Conservation (phyloP, 2,113 vertebrate species). For the Todiramphus saurophagus region DNA sequence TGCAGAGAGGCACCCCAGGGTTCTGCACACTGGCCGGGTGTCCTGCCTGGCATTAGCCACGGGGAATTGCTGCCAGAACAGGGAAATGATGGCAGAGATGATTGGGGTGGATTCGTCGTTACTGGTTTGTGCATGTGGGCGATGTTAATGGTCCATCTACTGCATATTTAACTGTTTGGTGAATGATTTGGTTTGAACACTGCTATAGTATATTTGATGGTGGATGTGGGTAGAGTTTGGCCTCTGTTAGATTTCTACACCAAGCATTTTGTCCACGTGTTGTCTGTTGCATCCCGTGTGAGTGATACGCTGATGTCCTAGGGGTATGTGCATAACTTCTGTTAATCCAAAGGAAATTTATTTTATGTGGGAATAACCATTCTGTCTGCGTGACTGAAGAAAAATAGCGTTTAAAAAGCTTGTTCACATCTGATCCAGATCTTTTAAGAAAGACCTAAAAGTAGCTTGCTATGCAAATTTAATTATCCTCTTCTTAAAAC, state of each 20-base stretch:
- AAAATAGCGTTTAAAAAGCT: background rate
- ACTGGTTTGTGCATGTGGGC: background rate
- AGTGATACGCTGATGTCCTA: background rate
- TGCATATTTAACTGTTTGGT: too few species aligned
- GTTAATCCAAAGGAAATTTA: background rate
- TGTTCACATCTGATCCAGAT: background rate
- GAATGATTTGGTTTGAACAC: background rate
- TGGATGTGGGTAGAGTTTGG: background rate
- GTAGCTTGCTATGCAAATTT: background rate
- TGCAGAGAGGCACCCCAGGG: background rate
- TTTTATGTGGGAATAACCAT: background rate
- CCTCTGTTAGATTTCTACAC: background rate
- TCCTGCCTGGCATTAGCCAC: background rate
- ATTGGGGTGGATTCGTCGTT: background rate
- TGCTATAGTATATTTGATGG: fast-evolving
- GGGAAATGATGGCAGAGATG: background rate
- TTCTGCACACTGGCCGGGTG: background rate
- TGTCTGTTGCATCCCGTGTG: background rate
- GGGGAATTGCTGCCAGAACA: background rate
- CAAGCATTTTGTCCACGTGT: background rate
- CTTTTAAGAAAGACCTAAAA: background rate
- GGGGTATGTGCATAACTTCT: background rate
- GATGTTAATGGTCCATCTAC: background rate
- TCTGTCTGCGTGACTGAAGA: background rate
- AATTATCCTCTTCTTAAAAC: background rate